Evolutionary conservation across 2,888 invertebrate genomes (phyloP), one percentile per base, ranked within the genome.

Genomic region (Calliopum simillimum): DNA sequence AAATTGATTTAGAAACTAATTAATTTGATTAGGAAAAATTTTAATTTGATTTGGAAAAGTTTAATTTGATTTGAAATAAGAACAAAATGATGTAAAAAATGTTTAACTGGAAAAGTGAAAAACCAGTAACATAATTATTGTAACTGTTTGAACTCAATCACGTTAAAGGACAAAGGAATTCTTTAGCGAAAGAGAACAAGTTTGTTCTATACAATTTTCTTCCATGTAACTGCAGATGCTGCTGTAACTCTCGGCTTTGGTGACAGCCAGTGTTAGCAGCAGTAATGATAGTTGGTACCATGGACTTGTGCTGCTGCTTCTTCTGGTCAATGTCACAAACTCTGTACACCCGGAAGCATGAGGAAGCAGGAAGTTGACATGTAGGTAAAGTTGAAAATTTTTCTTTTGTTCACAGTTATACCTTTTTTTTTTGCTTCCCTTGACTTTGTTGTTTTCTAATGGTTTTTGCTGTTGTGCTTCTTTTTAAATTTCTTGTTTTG

Each of bases 321-420:
- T 58, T 47, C 58, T 67, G 71, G 70, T 67, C 70, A 72, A 64
- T 70, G 69, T 61, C 59, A 65, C 56, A 64, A 51, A 53, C 43
- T 43, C 51, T 47, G 33, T n/a, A 49, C 67, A 47, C 13, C 67
- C 67, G 65, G 65, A 55, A 55, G 11, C 67, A 41, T 8, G 13
- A 55, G 79, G 80, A 81, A 79, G 76, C 76, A 75, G 79, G 81
- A 81, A 80, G 70, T 76, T 75, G 70, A 67, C 78, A 77, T 77
- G 74, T 77, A 79, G 80, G 80, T 81, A 79, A 79, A 55, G 70
- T 56, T 61, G 55, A 59, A 72, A 77, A 76, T 69, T 55, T 69
- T 16, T 23, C 49, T 64, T 23, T 19, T 21, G n/a, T 43, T 41
- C 23, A 51, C 46, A 25, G 55, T 43, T 33, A 33, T 33, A 33